phyloP scores from a whole-genome alignment of 1,140 invertebrate species.

The Magallana gigas region DNA sequence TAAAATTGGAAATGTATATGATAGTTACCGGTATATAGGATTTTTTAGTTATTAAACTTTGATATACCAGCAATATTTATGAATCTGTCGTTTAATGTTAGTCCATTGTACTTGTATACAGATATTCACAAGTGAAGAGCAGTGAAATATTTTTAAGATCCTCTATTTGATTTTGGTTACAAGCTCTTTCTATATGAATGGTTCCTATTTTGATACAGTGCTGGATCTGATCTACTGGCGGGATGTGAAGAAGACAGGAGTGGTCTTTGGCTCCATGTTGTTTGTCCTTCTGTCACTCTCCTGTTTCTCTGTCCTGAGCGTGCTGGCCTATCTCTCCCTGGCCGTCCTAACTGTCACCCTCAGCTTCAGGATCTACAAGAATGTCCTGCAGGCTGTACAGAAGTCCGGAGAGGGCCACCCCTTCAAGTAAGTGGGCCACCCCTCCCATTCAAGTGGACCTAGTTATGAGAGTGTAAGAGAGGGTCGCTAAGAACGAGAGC shows the following conservation, averaged over 20 bases:
- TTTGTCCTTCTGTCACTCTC: slow-evolving; percentile 93
- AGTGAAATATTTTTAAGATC: too few species aligned
- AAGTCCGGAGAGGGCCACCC: slow-evolving; percentile 98
- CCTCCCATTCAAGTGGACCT: slow-evolving; percentile 90
- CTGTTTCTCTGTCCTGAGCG: slow-evolving; percentile 96
- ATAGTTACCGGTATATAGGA: too few species aligned
- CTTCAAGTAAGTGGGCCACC: slow-evolving; percentile 97
- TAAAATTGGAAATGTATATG: too few species aligned
- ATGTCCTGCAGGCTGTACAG: slow-evolving; percentile 95
- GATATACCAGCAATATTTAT: too few species aligned
- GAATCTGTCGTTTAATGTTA: too few species aligned
- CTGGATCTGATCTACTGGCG: slow-evolving; percentile 98
- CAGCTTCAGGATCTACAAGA: slow-evolving; percentile 97
- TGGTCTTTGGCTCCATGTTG: slow-evolving; percentile 92
- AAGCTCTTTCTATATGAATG: too few species aligned
- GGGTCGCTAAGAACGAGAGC: background rate
- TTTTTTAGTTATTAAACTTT: too few species aligned
- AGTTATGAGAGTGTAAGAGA: slow-evolving; percentile 65
- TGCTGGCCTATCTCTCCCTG: slow-evolving; percentile 94
- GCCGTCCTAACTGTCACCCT: slow-evolving; percentile 90
- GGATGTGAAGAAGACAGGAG: slow-evolving; percentile 94
- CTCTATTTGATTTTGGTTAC: too few species aligned
- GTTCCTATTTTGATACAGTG: slow-evolving; percentile 83
- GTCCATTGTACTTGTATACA: too few species aligned
- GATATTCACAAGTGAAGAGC: too few species aligned